A percentile compares a stretch with the other conserved stretches of the same genome.
These are phyloP conservation scores for Rotaria magnacalcarata DNA, from an alignment of 2,888 invertebrate genomes.

Conservation along the genomic window DNA sequence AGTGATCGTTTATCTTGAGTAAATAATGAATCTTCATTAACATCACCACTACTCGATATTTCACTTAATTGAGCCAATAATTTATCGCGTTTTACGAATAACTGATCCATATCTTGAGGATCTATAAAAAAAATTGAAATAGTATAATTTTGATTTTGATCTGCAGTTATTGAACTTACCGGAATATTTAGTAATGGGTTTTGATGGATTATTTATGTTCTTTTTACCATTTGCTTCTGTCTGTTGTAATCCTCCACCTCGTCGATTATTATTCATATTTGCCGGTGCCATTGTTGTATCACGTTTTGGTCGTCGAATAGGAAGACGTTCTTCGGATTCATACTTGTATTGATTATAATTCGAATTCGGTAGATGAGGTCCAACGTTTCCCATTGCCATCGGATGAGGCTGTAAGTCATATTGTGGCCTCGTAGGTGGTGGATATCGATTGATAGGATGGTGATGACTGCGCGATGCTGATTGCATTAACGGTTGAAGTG, in stretches of 20 bases:
- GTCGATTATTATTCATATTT: not conserved
- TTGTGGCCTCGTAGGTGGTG: not conserved
- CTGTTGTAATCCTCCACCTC: not conserved
- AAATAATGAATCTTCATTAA: not conserved
- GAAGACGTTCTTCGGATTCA: not conserved
- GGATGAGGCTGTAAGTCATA: not conserved
- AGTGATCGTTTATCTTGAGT: not conserved
- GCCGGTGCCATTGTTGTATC: not conserved
- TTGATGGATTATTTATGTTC: not conserved
- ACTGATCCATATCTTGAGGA: not conserved
- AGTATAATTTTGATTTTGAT: too few species aligned
- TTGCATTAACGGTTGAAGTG: not conserved
- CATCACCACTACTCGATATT: not conserved
- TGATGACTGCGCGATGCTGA: not conserved
- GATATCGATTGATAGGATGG: not conserved
- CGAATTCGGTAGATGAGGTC: not conserved
- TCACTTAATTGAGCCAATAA: not conserved
- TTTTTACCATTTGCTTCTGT: not conserved
- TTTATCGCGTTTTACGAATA: not conserved
- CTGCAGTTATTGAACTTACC: not conserved
- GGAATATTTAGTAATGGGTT: not conserved
- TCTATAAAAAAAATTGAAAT: not conserved
- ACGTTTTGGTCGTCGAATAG: not conserved
- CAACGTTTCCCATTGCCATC: not conserved
- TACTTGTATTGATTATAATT: slow-evolving; percentile 19